Conservation (phyloP, 2,797 vertebrate genomes). For the Streptopelia turtur region DNA sequence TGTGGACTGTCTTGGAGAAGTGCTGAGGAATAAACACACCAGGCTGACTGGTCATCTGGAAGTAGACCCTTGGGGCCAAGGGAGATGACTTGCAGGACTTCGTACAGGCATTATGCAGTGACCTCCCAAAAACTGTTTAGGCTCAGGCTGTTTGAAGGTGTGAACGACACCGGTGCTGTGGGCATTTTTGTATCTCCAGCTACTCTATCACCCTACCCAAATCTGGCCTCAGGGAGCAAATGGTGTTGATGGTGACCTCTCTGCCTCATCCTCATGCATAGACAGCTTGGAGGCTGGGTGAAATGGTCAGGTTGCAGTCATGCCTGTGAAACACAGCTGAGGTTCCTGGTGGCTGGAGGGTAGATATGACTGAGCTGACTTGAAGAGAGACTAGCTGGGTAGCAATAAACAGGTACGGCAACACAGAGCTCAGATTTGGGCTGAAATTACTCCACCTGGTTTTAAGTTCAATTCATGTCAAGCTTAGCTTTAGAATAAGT, state of each 20-base stretch:
- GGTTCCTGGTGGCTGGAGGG: neutral
- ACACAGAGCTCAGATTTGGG: neutral
- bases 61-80: neutral
- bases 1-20: neutral
- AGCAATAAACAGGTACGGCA: neutral
- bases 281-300: neutral
- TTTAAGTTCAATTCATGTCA: neutral
- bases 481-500: neutral
- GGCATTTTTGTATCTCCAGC: neutral
- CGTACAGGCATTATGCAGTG: neutral
- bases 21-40: neutral
- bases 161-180: neutral
- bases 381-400: neutral
- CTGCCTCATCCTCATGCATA: neutral
- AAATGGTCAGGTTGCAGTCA: neutral
- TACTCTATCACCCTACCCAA: neutral
- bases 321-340: neutral
- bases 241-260: neutral
- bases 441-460: neutral
- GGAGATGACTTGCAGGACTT: neutral
- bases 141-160: neutral
- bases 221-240: neutral
- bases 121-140: neutral
- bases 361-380: neutral
- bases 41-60: neutral